Percentiles rank a stretch among this genome's conserved stretches.
phyloP scores from a whole-genome alignment of 1,140 invertebrate species.

The Sycophaga agraensis region DNA sequence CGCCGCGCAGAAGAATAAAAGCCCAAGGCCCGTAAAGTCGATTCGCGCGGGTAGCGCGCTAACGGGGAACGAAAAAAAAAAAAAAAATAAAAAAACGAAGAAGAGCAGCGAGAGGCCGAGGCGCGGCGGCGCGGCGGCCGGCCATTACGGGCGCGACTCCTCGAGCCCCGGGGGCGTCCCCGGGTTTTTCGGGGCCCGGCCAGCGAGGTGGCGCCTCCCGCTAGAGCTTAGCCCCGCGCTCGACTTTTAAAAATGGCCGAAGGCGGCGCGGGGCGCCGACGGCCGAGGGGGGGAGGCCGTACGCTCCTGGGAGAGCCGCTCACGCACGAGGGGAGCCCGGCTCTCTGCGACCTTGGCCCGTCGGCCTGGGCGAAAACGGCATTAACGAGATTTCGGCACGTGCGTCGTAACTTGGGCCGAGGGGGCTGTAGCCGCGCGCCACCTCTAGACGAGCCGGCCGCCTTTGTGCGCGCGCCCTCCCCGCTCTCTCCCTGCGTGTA shows the following conservation, averaged over 20 bases:
- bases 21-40: too few relatives aligned
- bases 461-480: neutral
- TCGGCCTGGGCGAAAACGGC: constrained; percentile 35
- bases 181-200: too few relatives aligned
- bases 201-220: too few relatives aligned
- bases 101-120: too few relatives aligned
- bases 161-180: too few relatives aligned
- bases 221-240: too few relatives aligned
- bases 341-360: constrained; percentile 42
- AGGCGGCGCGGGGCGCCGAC: neutral
- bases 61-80: too few relatives aligned
- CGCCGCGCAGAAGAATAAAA: too few relatives aligned
- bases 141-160: too few relatives aligned
- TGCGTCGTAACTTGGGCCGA: constrained; percentile 41
- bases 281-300: neutral
- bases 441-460: neutral
- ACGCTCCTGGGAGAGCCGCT: neutral
- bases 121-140: too few relatives aligned
- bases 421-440: constrained; percentile 22
- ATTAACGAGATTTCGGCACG: constrained; percentile 51
- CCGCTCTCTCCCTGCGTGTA: neutral
- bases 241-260: constrained; percentile 20
- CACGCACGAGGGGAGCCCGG: neutral
- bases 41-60: too few relatives aligned
- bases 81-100: too few relatives aligned